phyloP scores from a whole-genome alignment of 2,888 invertebrate genomes.

The Orchestes rusci region DNA sequence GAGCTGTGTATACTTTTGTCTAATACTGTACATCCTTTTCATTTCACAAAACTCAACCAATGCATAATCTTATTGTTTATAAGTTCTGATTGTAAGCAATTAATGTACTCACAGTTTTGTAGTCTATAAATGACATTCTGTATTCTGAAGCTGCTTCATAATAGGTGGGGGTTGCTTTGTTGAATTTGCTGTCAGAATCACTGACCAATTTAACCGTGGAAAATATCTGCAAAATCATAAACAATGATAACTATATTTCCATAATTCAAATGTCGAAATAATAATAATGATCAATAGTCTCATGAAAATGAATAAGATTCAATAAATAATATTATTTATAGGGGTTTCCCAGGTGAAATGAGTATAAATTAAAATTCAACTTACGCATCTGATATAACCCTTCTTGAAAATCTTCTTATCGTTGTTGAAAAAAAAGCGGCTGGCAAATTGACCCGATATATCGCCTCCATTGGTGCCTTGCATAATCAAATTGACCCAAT shows the following conservation, averaged over 20 bases:
- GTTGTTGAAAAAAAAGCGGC: constrained; percentile 37
- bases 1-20: too few species aligned
- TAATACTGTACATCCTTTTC: too few species aligned
- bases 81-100: too few species aligned
- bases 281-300: too few species aligned
- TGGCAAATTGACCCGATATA: constrained; percentile 42
- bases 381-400: constrained; percentile 35
- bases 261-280: too few species aligned
- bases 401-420: constrained; percentile 37
- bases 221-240: constrained; percentile 36
- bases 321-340: constrained; percentile 2
- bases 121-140: constrained; percentile 45
- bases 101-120: constrained; percentile 34
- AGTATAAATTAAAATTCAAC: too few species aligned
- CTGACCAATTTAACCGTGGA: constrained; percentile 31
- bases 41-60: too few species aligned
- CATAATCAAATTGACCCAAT: constrained; percentile 48
- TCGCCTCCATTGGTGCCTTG: constrained; percentile 49
- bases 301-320: constrained; percentile 2
- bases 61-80: too few species aligned
- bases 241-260: background rate
- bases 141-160: constrained; percentile 45
- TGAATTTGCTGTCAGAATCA: too few species aligned
- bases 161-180: constrained; percentile 35
- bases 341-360: too few species aligned